These are phyloP conservation scores for Malthinus flaveolus DNA, from an alignment of 2,888 invertebrate species.

Conservation along the genomic window DNA sequence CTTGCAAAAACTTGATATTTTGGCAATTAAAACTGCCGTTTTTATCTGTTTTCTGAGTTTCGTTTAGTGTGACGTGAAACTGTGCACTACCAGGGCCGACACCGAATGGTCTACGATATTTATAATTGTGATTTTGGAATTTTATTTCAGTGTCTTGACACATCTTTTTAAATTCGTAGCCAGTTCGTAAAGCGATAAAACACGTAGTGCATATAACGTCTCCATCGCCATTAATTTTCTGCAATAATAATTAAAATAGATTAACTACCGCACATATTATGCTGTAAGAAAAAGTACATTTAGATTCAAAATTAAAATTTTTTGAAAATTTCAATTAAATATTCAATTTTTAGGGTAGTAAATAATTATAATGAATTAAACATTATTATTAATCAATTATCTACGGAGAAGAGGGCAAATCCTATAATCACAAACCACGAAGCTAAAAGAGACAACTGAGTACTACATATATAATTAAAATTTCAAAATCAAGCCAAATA, in stretches of 20 bases:
- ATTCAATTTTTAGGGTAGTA: too few species aligned
- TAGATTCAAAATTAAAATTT: too few species aligned
- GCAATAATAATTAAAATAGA: conserved; percentile 9
- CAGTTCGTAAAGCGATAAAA: conserved; percentile 22
- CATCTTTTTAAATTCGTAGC: conserved; percentile 25
- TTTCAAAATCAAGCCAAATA: too few species aligned
- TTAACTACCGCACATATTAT: background rate
- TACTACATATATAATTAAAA: too few species aligned
- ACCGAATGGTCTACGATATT: conserved; percentile 24
- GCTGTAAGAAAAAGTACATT: too few species aligned
- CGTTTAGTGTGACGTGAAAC: conserved; percentile 24
- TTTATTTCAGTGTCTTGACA: conserved; percentile 23
- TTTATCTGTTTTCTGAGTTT: background rate
- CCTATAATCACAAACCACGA: too few species aligned
- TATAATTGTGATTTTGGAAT: conserved; percentile 22
- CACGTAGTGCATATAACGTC: conserved; percentile 21
- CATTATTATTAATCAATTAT: too few species aligned
- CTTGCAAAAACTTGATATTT: conserved; percentile 24
- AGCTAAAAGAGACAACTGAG: too few species aligned
- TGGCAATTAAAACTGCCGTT: conserved; percentile 12
- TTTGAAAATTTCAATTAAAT: too few species aligned
- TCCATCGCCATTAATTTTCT: conserved; percentile 17
- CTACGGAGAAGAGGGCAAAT: too few species aligned
- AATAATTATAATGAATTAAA: too few species aligned
- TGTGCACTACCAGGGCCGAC: conserved; percentile 25